Evolutionary conservation across 2,797 vertebrate genomes (phyloP), one percentile per base, ranked within the genome.

Genomic region (Cyclopterus lumpus): DNA sequence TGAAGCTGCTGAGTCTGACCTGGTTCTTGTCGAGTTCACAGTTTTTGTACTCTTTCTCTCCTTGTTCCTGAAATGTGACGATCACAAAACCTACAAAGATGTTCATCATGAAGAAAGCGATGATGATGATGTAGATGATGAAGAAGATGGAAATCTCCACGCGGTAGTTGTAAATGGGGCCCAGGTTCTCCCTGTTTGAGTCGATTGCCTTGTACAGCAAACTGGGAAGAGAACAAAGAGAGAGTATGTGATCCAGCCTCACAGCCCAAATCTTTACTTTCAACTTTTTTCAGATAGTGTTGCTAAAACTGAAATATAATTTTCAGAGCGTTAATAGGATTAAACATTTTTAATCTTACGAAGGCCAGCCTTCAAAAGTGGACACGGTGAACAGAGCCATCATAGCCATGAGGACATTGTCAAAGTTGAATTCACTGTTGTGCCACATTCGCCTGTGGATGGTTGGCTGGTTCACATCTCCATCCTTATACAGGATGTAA

Each of bases 71-170:
- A 91, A 99, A 99, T 0, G 98, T 99, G 85, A 99, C 98, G 67
- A 99, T 99, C 82, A 99, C 98, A 71, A 99, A 99, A 94, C 98
- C 98, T 86, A 99, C 98, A 28, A 99, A 99, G 95, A 99, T 99
- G 93, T 99, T 99, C 98, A 99, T 99, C 98, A 99, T 99, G 89
- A 99, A 99, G 94, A 99, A 99, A 67, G 98, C 98, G 8, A 99
- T 99, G 86, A 99, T 99, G 94, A 99, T 99, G 93, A 99, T 99
- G 93, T 99, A 99, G 93, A 99, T 98, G 93, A 99, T 99, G 93
- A 99, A 99, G 90, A 99, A 99, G 91, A 99, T 97, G 8, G 98
- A 99, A 81, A 99, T 99, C 91, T 99, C 98, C 89, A 99, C 97
- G 0, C 98, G 96, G 49, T 99, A 96, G 95, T 99, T 99, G 95